These are phyloP conservation scores for Brachionus paranguensis DNA, from an alignment of 1,140 invertebrate genomes.

Conservation along the genomic window DNA sequence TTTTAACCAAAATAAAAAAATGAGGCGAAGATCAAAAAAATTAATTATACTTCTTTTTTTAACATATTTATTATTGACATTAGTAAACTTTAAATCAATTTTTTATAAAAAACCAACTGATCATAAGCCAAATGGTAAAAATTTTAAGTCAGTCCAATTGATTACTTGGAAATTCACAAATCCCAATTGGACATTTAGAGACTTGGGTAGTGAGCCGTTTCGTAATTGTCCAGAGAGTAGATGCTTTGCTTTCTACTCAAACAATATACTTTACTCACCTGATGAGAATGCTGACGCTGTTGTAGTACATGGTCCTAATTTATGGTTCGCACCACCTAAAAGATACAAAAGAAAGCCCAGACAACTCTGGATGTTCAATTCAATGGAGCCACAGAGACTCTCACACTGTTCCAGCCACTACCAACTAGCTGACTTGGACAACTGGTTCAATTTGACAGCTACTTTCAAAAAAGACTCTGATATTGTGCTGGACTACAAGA, in stretches of 20 bases:
- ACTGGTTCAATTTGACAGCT: slow-evolving; percentile 40
- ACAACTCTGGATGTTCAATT: slow-evolving; percentile 7
- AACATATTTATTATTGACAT: not conserved
- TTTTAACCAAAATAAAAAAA: not conserved
- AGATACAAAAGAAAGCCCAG: not conserved
- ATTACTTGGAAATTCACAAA: not conserved
- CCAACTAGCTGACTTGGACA: not conserved
- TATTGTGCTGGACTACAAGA: not conserved
- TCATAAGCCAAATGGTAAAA: not conserved
- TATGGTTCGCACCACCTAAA: not conserved
- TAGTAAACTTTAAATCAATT: not conserved
- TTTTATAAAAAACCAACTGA: not conserved
- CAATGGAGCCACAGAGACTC: not conserved
- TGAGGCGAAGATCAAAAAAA: not conserved
- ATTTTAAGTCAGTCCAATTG: not conserved
- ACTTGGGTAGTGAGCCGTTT: not conserved
- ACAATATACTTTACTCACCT: not conserved
- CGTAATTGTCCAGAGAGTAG: not conserved
- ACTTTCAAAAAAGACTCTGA: slow-evolving; percentile 9
- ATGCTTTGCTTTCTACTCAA: not conserved
- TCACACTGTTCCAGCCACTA: not conserved
- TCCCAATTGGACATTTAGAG: not conserved
- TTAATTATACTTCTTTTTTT: not conserved
- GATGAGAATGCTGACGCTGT: not conserved
- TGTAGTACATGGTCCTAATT: slow-evolving; percentile 6